A percentile compares a stretch with the other conserved stretches of the same genome.
phyloP scores from a whole-genome alignment of 2,113 vertebrate species.

The Sminthopsis crassicaudata region DNA sequence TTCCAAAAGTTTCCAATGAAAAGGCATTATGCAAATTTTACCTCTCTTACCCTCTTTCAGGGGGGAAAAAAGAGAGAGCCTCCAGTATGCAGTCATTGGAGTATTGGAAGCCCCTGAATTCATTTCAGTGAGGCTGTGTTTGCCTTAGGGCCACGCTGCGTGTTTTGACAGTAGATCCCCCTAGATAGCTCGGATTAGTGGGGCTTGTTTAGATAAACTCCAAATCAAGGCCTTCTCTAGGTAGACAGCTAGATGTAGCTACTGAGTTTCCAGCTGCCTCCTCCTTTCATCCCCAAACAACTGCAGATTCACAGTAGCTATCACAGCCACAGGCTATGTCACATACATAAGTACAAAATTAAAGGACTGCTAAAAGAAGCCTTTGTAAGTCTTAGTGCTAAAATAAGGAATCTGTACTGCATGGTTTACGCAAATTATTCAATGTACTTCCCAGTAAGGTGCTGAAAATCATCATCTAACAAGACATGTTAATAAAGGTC shows the following conservation, averaged over 20 bases:
- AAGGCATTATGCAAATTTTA: conserved; percentile 99
- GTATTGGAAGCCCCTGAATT: conserved; percentile 91
- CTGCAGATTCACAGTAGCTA: conserved; percentile 91
- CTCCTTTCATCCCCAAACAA: conserved; percentile 96
- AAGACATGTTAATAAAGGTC: conserved; percentile 73
- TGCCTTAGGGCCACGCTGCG: conserved; percentile 99
- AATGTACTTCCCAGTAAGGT: conserved; percentile 79
- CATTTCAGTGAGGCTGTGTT: conserved; percentile 95
- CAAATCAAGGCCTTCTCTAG: conserved; percentile 94
- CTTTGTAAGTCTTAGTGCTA: conserved; percentile 89
- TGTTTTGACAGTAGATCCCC: conserved; percentile 99
- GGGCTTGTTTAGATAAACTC: conserved; percentile 99
- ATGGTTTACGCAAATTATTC: conserved; percentile 86
- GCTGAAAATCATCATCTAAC: conserved; percentile 79
- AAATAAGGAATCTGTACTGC: conserved; percentile 89
- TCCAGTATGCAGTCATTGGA: conserved; percentile 87
- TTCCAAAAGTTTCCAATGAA: conserved; percentile 95
- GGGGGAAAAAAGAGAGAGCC: conserved; percentile 84
- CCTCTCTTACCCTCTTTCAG: conserved; percentile 89
- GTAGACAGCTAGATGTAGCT: conserved; percentile 96
- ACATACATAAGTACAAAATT: conserved; percentile 89
- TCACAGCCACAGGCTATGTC: conserved; percentile 93
- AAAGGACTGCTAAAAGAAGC: conserved; percentile 89
- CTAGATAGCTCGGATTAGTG: conserved; percentile 99
- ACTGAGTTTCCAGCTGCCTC: conserved; percentile 96